Percentiles rank a stretch among this genome's conserved stretches.
Evolutionary conservation across 2,113 vertebrate species (phyloP).

Genomic region (Carassius auratus): DNA sequence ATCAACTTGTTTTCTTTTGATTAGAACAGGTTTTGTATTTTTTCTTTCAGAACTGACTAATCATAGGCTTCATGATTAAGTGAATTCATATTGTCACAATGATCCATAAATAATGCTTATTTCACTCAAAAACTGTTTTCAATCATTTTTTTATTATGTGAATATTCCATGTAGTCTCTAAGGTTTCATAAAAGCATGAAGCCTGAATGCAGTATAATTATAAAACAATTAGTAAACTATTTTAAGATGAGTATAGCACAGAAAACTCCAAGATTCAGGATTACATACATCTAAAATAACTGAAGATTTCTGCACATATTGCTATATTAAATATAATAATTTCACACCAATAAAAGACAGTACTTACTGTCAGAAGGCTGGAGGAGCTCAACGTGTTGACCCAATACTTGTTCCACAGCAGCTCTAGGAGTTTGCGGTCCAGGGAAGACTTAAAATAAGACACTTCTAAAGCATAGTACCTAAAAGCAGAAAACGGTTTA

Average conservation of each 20-base stretch:
- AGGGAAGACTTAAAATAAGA: constrained; percentile 98
- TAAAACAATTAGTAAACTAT: background rate
- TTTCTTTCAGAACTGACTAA: too few species aligned
- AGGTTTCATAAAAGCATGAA: too few species aligned
- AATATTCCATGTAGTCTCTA: background rate
- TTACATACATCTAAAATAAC: background rate
- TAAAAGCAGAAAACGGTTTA: constrained; percentile 56
- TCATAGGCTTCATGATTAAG: too few species aligned
- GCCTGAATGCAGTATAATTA: background rate
- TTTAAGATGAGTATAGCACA: background rate
- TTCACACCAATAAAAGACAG: background rate
- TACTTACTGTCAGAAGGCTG: constrained; percentile 94
- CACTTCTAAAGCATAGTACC: constrained; percentile 98
- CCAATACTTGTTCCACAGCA: constrained; percentile 99
- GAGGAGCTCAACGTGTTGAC: constrained; percentile 99
- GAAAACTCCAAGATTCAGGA: background rate
- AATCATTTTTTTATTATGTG: background rate
- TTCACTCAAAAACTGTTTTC: too few species aligned
- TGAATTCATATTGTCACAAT: too few species aligned
- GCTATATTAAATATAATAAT: background rate
- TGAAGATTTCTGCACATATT: background rate
- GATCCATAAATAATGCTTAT: too few species aligned
- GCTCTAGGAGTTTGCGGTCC: constrained; percentile 95
- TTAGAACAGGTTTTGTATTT: too few species aligned
- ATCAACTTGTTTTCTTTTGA: too few species aligned